Percentiles rank a stretch among this genome's conserved stretches.
Conservation (phyloP, 2,797 vertebrate species). For the Serranus cabrilla region DNA sequence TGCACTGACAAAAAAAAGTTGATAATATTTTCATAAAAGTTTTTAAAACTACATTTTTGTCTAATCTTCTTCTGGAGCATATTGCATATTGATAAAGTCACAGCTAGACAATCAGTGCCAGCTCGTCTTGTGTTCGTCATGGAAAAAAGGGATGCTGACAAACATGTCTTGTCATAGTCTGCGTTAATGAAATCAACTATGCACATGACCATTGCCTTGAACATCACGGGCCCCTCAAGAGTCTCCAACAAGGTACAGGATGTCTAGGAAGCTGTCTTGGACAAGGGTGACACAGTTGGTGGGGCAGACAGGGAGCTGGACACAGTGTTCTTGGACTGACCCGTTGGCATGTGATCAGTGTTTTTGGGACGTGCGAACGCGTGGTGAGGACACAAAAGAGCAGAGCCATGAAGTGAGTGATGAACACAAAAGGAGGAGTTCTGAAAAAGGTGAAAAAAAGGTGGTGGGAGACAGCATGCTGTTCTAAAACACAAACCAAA, state of each 20-base stretch:
- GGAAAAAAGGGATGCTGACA: no score
- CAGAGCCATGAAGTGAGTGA: conserved; percentile 63
- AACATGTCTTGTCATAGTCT: no score
- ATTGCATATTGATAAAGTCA: no score
- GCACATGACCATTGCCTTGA: conserved; percentile 39
- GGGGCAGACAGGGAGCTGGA: conserved; percentile 64
- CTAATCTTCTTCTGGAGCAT: no score
- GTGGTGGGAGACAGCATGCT: conserved; percentile 41
- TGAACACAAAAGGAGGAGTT: conserved; percentile 50
- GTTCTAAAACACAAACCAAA: background rate
- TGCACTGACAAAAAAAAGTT: no score
- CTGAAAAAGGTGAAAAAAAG: conserved; percentile 34
- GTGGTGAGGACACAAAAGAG: conserved; percentile 53
- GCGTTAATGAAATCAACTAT: no score
- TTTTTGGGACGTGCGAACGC: conserved; percentile 40
- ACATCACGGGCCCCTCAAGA: conserved; percentile 37
- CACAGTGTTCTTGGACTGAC: conserved; percentile 56
- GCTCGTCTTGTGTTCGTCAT: no score
- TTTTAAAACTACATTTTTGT: no score
- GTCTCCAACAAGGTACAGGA: conserved; percentile 41
- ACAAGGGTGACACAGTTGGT: conserved; percentile 52
- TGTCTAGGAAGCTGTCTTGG: conserved; percentile 38
- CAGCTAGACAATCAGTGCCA: no score
- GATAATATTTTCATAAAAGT: no score
- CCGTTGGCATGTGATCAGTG: conserved; percentile 52